Evolutionary conservation across 2,113 vertebrate species (phyloP).

Genomic region (Xiphorhynchus elegans): DNA sequence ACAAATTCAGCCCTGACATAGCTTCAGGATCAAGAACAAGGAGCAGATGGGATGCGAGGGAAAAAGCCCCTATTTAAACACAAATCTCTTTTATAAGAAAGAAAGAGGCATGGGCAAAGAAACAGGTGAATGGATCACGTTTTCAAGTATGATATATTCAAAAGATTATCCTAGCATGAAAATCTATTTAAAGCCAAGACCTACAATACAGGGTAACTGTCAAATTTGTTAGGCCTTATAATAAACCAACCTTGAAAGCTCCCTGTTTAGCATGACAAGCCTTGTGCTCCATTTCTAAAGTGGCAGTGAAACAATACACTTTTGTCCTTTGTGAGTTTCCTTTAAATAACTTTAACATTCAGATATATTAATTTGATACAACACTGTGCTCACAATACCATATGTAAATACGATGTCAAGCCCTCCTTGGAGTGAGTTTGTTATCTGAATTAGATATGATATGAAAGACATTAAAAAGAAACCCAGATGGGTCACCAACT

Average conservation of each 20-base stretch:
- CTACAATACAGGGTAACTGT: slow-evolving; percentile 60
- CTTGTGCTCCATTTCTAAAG: slow-evolving; percentile 26
- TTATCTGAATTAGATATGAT: not conserved
- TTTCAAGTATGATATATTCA: slow-evolving; percentile 69
- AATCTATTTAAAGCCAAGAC: slow-evolving; percentile 67
- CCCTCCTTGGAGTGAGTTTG: not conserved
- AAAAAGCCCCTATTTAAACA: slow-evolving; percentile 69
- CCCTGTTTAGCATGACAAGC: slow-evolving; percentile 56
- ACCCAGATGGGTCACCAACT: not conserved
- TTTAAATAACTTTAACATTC: slow-evolving; percentile 47
- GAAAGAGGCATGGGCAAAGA: slow-evolving; percentile 59
- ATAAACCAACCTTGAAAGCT: slow-evolving; percentile 57
- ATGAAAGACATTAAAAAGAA: not conserved
- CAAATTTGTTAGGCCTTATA: slow-evolving; percentile 60
- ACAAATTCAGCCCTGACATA: slow-evolving; percentile 58
- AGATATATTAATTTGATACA: slow-evolving; percentile 42
- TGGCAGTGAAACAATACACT: slow-evolving; percentile 5
- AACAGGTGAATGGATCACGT: slow-evolving; percentile 62
- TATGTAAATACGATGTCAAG: slow-evolving; percentile 31
- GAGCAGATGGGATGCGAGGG: slow-evolving; percentile 72
- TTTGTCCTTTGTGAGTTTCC: not conserved
- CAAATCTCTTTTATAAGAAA: slow-evolving; percentile 70
- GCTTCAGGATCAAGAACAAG: slow-evolving; percentile 55
- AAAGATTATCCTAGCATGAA: slow-evolving; percentile 72
- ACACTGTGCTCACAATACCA: not conserved